Conservation (phyloP, 2,888 invertebrate genomes). For the Zhuqinia jingwanae region DNA sequence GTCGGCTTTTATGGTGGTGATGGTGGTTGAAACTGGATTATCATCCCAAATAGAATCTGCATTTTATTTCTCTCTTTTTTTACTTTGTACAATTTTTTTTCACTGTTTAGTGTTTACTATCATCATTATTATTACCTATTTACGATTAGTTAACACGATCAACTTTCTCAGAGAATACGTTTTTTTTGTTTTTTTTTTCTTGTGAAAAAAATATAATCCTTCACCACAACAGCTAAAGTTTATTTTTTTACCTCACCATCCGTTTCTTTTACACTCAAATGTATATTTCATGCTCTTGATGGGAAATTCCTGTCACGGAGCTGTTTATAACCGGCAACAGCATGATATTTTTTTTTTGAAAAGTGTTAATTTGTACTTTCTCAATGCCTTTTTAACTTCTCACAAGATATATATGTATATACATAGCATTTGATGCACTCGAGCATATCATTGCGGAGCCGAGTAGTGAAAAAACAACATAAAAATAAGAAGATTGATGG, state of each 20-base stretch:
- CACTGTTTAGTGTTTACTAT: no score
- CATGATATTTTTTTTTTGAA: slow-evolving; percentile 21
- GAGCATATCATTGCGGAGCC: no score
- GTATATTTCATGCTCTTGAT: slow-evolving; percentile 33
- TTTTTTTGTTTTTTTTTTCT: neutral
- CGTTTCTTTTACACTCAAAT: slow-evolving; percentile 1
- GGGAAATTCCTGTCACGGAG: slow-evolving; percentile 63
- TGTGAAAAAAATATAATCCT: slow-evolving; percentile 24
- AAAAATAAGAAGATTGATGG: no score
- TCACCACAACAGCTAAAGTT: no score
- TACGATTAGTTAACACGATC: slow-evolving; percentile 27
- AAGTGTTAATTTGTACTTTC: slow-evolving; percentile 54
- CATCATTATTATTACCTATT: neutral
- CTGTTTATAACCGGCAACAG: slow-evolving; percentile 26
- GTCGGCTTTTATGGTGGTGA: neutral
- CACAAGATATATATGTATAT: no score
- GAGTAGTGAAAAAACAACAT: no score
- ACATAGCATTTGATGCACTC: no score
- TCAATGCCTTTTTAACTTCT: no score
- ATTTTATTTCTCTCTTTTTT: no score
- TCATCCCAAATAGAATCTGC: no score
- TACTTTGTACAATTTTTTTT: neutral
- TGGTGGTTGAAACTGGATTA: slow-evolving; percentile 7
- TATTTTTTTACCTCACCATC: neutral
- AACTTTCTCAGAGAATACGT: neutral